Conservation (phyloP, 2,113 vertebrate genomes). For the Ivindomyrus marchei region DNA sequence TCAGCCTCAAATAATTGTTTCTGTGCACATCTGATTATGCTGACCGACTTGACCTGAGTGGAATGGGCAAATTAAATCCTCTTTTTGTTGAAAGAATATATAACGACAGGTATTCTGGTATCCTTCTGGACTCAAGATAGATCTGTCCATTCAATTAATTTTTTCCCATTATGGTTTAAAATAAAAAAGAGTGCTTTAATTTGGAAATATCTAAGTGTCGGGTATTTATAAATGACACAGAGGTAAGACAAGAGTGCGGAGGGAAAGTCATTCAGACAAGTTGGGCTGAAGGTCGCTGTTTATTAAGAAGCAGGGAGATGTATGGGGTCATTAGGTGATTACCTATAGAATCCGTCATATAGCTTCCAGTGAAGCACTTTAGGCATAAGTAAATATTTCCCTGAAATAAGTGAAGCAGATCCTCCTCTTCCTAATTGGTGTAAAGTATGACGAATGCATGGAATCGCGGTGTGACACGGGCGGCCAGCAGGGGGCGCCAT, state of each 20-base stretch:
- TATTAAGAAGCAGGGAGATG: neutral
- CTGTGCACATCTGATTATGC: constrained; percentile 37
- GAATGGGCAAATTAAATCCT: constrained; percentile 36
- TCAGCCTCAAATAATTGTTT: constrained; percentile 42
- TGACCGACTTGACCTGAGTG: constrained; percentile 35
- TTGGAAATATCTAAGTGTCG: neutral
- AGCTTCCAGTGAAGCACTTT: neutral
- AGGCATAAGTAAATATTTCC: neutral
- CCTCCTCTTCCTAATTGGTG: neutral
- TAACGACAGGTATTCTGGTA: constrained; percentile 14
- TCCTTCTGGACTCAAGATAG: too few relatives aligned
- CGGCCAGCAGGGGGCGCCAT: neutral
- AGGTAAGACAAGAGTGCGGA: neutral
- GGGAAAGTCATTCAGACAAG: neutral
- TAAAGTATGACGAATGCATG: neutral
- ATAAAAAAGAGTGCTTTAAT: neutral
- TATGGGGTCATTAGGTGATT: neutral
- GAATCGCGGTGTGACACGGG: neutral
- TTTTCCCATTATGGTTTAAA: neutral
- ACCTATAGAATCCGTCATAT: neutral
- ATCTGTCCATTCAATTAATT: neutral
- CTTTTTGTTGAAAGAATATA: constrained; percentile 27
- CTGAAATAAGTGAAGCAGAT: neutral
- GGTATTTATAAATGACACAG: neutral
- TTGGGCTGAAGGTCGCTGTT: neutral